phyloP scores from a whole-genome alignment of 2,797 vertebrate genomes.

The Pithecia hirsuta region DNA sequence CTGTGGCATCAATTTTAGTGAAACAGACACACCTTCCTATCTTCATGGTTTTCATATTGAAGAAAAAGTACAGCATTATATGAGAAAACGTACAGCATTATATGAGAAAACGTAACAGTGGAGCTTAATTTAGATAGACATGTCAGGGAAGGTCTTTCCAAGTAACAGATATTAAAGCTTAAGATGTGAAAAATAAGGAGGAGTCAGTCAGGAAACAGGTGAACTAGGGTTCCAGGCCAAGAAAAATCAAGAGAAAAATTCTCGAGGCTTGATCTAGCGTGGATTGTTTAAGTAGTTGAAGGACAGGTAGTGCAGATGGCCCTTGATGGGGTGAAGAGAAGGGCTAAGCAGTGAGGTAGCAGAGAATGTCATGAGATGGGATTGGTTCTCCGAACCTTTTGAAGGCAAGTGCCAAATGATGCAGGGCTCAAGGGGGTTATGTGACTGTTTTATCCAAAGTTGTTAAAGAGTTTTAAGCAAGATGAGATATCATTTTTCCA shows the following conservation, averaged over 20 bases:
- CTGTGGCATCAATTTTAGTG: not conserved
- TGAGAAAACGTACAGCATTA: conserved; percentile 19
- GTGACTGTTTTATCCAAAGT: not conserved
- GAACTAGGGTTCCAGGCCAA: not conserved
- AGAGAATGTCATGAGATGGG: not conserved
- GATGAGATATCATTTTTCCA: not conserved
- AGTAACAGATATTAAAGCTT: not conserved
- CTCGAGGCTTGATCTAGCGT: not conserved
- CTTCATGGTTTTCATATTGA: not conserved
- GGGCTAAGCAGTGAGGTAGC: not conserved
- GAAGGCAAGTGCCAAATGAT: not conserved
- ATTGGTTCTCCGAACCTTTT: not conserved
- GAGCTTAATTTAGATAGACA: not conserved
- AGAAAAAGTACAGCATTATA: not conserved
- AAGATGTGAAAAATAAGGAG: not conserved
- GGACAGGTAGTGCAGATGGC: not conserved
- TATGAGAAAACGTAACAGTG: not conserved
- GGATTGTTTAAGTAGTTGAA: not conserved
- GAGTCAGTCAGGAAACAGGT: not conserved
- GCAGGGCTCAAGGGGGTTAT: not conserved
- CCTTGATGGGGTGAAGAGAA: not conserved
- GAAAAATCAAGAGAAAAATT: not conserved
- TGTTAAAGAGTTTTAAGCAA: conserved; percentile 16
- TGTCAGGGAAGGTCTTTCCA: not conserved
- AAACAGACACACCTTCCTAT: not conserved